Evolutionary conservation across 2,113 vertebrate species (phyloP), one percentile per base, ranked within the genome.

Genomic region (Epinephelus cyanopodus): DNA sequence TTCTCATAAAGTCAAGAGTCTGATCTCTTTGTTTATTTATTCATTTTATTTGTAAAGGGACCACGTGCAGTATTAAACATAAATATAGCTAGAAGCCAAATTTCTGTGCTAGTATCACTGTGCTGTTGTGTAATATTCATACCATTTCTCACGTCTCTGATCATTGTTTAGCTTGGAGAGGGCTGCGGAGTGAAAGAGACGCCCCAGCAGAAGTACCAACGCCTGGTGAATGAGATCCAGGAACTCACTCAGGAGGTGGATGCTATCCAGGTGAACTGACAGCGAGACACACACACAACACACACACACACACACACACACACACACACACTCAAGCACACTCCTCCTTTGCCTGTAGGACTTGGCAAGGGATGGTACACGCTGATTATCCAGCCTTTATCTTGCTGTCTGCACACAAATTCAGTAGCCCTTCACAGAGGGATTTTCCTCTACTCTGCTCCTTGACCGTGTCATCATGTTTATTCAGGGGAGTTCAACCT

Each of bases 141-240:
- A 27, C 18, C 0, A 4, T 67, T 53, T 77, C 14, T 73, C 12
- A 48, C 0, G 21, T n/a, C 33, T 68, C 21, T 75, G 8, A 1
- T 82, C 19, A 68, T 45, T 84, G 58, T 61, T n/a, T 78, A 97
- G 98, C 93, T 99, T 11, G 97, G 96, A 1, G 98, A 99, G 76
- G 97, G 97, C 3, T 93, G 96, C 2, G 97, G 96, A 29, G 89
- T 96, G 76, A 98, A 98, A 89, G 98, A 99, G 92, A 99, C 97
- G 0, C 98, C 98, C 0, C 97, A 98, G 93, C 98, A 99, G 92
- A 98, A 98, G 81, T 99, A 98, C 85, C 97, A 98, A 85, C 96
- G 98, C 27, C 90, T 99, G 62, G 95, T 98, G 47, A 97, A 97
- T 54, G 98, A 99, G 92, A 96, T 99, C 87, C 97, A 98, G 82